phyloP scores from a whole-genome alignment of 2,888 invertebrate genomes.

The Mylabris sibirica region DNA sequence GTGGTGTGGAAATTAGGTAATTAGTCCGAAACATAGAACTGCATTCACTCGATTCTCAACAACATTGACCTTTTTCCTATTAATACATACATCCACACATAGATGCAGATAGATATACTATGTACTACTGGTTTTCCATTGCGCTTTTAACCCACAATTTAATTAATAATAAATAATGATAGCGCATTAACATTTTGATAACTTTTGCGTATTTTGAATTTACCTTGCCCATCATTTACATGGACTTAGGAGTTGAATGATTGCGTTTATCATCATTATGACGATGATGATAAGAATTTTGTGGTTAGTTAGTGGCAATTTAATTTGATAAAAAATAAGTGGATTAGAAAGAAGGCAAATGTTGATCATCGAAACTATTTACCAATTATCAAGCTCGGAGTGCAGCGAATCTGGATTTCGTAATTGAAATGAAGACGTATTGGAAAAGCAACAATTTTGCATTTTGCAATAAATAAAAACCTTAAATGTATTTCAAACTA shows the following conservation, averaged over 20 bases:
- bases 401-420: too few species aligned
- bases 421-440: too few species aligned
- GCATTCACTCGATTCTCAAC: slow-evolving; percentile 29
- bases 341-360: too few species aligned
- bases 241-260: slow-evolving; percentile 35
- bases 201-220: slow-evolving; percentile 45
- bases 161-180: slow-evolving; percentile 44
- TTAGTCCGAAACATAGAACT: slow-evolving; percentile 30
- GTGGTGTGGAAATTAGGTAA: slow-evolving; percentile 21
- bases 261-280: background rate
- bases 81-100: background rate
- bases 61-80: background rate
- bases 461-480: too few species aligned
- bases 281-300: background rate
- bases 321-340: background rate
- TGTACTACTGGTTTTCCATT: slow-evolving; percentile 36
- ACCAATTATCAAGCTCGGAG: background rate
- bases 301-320: background rate
- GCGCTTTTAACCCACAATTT: slow-evolving; percentile 41
- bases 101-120: slow-evolving; percentile 6
- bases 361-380: background rate
- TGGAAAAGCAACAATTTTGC: too few species aligned
- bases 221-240: slow-evolving; percentile 41
- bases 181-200: slow-evolving; percentile 44
- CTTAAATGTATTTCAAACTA: too few species aligned